phyloP scores from a whole-genome alignment of 2,797 vertebrate genomes.

The Sebastes cheni region DNA sequence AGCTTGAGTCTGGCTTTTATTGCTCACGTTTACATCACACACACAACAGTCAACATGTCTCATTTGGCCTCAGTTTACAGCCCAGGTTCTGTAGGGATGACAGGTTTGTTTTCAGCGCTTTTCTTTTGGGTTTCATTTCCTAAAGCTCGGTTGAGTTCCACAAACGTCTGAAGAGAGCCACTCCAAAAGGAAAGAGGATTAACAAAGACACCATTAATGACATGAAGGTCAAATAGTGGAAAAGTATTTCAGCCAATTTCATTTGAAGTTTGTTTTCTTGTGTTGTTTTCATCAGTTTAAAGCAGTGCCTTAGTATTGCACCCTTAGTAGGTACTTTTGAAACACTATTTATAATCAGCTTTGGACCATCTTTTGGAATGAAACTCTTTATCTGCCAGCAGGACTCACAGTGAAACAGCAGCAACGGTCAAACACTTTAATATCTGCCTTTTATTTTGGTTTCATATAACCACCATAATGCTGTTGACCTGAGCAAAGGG shows the following conservation, averaged over 20 bases:
- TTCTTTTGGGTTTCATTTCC: constrained; percentile 33
- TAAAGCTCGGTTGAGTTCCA: constrained; percentile 38
- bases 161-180: background rate
- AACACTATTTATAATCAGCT: background rate
- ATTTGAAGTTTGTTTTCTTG: background rate
- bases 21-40: constrained; percentile 48
- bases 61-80: constrained; percentile 34
- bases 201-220: background rate
- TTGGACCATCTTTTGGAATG: constrained; percentile 2
- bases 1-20: constrained; percentile 57
- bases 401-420: constrained; percentile 27
- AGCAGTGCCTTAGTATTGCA: background rate
- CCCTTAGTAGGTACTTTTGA: background rate
- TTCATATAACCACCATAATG: constrained; percentile 23
- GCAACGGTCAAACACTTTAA: constrained; percentile 5
- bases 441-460: constrained; percentile 47
- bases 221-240: background rate
- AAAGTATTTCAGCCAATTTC: background rate
- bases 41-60: constrained; percentile 38
- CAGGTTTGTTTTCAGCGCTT: background rate
- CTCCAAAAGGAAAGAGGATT: background rate
- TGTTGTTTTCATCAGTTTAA: background rate
- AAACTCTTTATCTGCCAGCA: constrained; percentile 8
- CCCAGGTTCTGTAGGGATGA: background rate
- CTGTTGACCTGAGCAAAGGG: constrained; percentile 8